These are phyloP conservation scores for Hoplodrina blanda DNA, from an alignment of 2,888 invertebrate species.

Conservation along the genomic window DNA sequence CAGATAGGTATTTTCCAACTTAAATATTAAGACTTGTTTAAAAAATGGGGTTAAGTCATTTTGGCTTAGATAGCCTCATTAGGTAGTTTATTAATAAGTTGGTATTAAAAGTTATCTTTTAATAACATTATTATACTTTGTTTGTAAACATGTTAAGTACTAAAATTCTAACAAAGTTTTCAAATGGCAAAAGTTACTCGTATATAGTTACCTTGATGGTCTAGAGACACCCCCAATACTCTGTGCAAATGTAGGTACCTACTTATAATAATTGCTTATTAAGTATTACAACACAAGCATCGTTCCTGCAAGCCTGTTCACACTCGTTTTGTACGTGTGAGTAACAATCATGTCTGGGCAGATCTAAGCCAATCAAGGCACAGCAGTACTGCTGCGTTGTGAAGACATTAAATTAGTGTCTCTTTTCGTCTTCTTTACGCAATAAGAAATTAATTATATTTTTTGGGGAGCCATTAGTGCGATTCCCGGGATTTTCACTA, in stretches of 20 bases:
- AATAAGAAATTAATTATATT: too few species aligned
- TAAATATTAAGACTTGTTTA: background rate
- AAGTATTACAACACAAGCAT: too few species aligned
- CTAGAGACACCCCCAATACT: too few species aligned
- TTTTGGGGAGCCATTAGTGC: too few species aligned
- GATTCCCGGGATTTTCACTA: too few species aligned
- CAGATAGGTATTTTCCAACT: background rate
- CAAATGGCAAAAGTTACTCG: background rate
- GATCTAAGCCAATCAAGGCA: background rate
- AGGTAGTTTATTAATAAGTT: background rate
- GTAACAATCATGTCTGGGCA: background rate
- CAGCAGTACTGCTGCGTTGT: background rate
- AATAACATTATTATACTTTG: background rate
- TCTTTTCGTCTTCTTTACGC: too few species aligned
- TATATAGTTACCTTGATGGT: too few species aligned
- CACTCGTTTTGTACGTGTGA: background rate
- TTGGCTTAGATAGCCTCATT: slow-evolving; percentile 12
- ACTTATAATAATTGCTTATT: too few species aligned
- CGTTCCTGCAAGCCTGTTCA: too few species aligned
- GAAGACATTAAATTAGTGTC: too few species aligned
- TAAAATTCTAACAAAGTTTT: background rate
- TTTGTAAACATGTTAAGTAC: background rate
- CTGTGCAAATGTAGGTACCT: too few species aligned
- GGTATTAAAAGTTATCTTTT: background rate
- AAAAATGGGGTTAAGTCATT: slow-evolving; percentile 11